Evolutionary conservation across 1,140 invertebrate genomes (phyloP), one percentile per base, ranked within the genome.

Genomic region (Drosophila oshimai): DNA sequence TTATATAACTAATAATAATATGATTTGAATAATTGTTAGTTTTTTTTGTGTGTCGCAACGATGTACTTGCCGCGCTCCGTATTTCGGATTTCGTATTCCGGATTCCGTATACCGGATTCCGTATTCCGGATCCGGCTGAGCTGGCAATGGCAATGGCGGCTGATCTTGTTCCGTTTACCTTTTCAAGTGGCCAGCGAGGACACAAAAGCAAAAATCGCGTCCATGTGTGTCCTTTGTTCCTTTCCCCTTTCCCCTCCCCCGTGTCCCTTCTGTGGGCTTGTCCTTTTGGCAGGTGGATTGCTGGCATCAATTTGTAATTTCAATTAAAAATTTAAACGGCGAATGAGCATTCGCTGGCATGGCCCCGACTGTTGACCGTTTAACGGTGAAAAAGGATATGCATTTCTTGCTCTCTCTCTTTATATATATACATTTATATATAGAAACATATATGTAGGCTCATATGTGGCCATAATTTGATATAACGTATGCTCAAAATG

Each of bases 311-410:
- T 83, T 78, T 70, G 79, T 83, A 83, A 83, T 83, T 83, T 84
- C 69, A 83, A 84, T 84, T 83, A 84, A 83, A 84, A 84, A 83
- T 83, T 84, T 70, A 83, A 81, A 65, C 68, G 58, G 62, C 61
- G 42, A 65, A 64, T 65, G 58, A 65, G 33, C 57, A 64, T 64
- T 65, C 41, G 26, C 24, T 31, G 4, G 45, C 54, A 22, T 29
- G 57, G 46, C 46, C 61, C 33, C 20, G 42, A 39, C 61, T 41
- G 34, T 41, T 31, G 42, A 39, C 58, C 61, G 42, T 65, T 65
- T 65, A 65, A 81, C 55, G 42, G 53, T 70, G n/a, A 61, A 72
- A 72, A 51, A 60, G 68, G 49, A 60, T 36, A 60, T 62, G 58
- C 28, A 42, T 26, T 58, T 57, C 20, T 74, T 55, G 29, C 33